phyloP scores from a whole-genome alignment of 1,140 invertebrate genomes.

The Eciton burchellii region DNA sequence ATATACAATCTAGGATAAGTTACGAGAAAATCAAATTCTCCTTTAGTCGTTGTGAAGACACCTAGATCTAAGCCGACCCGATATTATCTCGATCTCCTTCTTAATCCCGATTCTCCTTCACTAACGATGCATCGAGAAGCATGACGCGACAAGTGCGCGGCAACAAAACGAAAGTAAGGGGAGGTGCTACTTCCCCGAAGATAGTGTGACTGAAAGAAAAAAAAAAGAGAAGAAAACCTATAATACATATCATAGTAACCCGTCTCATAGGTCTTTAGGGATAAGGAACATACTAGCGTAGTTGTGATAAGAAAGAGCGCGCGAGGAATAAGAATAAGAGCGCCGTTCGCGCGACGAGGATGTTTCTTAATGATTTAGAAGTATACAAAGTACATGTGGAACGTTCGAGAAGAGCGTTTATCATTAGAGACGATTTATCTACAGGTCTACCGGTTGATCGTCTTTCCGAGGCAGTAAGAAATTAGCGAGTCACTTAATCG shows the following conservation, averaged over 20 bases:
- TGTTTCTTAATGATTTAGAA: conserved; percentile 55
- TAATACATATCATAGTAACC: conserved; percentile 82
- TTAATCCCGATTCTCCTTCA: conserved; percentile 23
- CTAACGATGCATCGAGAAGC: conserved; percentile 26
- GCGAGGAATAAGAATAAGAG: conserved; percentile 9
- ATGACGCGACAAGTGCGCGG: conserved; percentile 5
- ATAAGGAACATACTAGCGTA: conserved; percentile 55
- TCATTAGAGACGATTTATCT: conserved; percentile 8
- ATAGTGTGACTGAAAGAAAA: conserved; percentile 80
- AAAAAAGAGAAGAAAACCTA: too few species aligned
- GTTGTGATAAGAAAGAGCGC: conserved; percentile 25
- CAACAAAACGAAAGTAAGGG: conserved; percentile 21
- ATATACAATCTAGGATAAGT: conserved; percentile 45
- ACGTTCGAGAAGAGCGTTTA: neutral
- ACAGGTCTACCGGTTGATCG: conserved; percentile 4
- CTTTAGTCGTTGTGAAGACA: conserved; percentile 42
- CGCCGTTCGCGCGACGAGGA: conserved; percentile 18
- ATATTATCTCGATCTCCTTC: conserved; percentile 54
- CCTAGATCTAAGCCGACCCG: conserved; percentile 56
- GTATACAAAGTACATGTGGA: conserved; percentile 9
- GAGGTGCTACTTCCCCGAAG: conserved; percentile 63
- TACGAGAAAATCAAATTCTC: conserved; percentile 60
- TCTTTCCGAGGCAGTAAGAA: conserved; percentile 8
- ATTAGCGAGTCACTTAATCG: conserved; percentile 34
- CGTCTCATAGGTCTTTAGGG: conserved; percentile 74